Base-by-base conservation (phyloP, 1,140 invertebrate species). In the Bombus impatiens region DNA sequence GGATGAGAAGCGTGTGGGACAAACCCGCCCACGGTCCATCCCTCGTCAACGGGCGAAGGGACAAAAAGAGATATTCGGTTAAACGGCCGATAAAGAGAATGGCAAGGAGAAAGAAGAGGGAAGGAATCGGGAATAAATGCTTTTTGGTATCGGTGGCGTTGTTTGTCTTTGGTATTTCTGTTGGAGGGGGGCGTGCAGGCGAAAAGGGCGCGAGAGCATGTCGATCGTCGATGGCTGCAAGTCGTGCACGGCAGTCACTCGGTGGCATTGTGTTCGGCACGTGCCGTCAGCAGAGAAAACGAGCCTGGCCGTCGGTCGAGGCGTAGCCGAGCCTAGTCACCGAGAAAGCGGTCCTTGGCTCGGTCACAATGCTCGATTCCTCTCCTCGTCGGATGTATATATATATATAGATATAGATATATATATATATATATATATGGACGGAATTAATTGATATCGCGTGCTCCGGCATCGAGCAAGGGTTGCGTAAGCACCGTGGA, bases 141-240 rank as follows among this genome's bases (percentile, higher is more conserved):
- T 94, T 94, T 94, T 94, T 92, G 92, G 86, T 90, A 89, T 90
- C 88, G 93, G 68, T 81, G 92, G 88, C 92, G 92, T 93, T 95
- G 94, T 95, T 95, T 95, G 95, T 93, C 91, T 94, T 95, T 90
- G 93, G 94, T 95, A 94, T 95, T 95, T 94, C 92, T 53, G 18
- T 53, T 2, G 75, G 78, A 75, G 88, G 35, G 68, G 75, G 91
- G 93, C 91, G 91, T 78, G 87, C 67, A 79, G 22, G 15, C 89
- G 91, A 91, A 83, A 88, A 87, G 92, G 91, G 93, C 88, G 92
- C 91, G 91, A 93, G 91, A 91, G 91, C 91, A 93, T 80, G 89
- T 86, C 89, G 94, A 95, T 95, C 95, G 94, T 94, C 93, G 94
- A 94, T 91, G 94, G 88, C 86, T 80, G n/a, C 32, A 65, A 67